These are phyloP conservation scores for Dipodomys merriami DNA, from an alignment of 2,113 vertebrate genomes.

Conservation along the genomic window DNA sequence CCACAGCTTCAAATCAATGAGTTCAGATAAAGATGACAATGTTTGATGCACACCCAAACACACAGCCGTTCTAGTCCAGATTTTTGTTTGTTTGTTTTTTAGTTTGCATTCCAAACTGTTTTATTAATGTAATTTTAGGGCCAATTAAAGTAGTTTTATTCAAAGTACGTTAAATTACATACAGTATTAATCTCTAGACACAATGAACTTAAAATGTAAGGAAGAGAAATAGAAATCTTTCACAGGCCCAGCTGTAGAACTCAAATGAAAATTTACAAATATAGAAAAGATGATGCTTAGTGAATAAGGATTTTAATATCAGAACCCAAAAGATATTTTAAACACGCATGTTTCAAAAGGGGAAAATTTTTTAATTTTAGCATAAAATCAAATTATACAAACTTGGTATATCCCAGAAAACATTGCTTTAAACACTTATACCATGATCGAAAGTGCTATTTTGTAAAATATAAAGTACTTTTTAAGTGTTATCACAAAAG, in stretches of 20 bases:
- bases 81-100: too few species aligned
- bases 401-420: slow-evolving; percentile 82
- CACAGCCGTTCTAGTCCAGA: not conserved
- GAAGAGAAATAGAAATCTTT: slow-evolving; percentile 74
- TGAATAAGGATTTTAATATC: slow-evolving; percentile 75
- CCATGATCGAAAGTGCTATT: slow-evolving; percentile 80
- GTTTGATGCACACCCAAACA: not conserved
- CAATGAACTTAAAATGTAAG: slow-evolving; percentile 75
- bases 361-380: slow-evolving; percentile 78
- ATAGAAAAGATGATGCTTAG: slow-evolving; percentile 76
- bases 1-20: not conserved
- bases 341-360: slow-evolving; percentile 79
- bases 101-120: slow-evolving; percentile 14
- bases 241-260: slow-evolving; percentile 67
- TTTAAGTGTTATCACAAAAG: slow-evolving; percentile 75
- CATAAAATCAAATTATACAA: slow-evolving; percentile 81
- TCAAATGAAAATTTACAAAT: slow-evolving; percentile 80
- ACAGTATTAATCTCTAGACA: slow-evolving; percentile 86
- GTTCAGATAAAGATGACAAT: slow-evolving; percentile 17
- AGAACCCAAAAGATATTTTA: slow-evolving; percentile 77
- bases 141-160: slow-evolving; percentile 77
- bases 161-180: slow-evolving; percentile 85
- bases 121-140: slow-evolving; percentile 73
- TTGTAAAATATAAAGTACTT: slow-evolving; percentile 82
- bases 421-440: slow-evolving; percentile 80